Percentiles rank a stretch among this genome's conserved stretches.
phyloP scores from a whole-genome alignment of 2,113 vertebrate species.

The Menidia beryllina region DNA sequence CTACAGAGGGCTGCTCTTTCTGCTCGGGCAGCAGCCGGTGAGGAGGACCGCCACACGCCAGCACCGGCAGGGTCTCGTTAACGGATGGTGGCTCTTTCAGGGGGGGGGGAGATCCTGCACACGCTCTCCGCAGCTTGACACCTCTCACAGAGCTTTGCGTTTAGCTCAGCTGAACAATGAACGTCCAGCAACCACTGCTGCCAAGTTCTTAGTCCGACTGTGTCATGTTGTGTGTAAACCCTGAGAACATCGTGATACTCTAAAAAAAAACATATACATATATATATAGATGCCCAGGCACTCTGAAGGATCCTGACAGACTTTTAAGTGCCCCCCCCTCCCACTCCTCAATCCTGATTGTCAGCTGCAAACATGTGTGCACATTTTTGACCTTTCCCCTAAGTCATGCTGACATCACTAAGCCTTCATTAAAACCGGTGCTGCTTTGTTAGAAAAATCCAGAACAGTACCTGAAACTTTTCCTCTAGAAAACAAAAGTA shows the following conservation, averaged over 20 bases:
- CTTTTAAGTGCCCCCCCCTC: constrained; percentile 9
- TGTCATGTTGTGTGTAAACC: constrained; percentile 69
- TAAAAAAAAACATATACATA: too few relatives aligned
- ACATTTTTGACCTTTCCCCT: constrained; percentile 36
- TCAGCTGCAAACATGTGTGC: constrained; percentile 44
- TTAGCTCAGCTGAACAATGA: constrained; percentile 53
- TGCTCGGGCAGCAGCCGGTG: constrained; percentile 59
- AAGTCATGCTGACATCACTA: constrained; percentile 55
- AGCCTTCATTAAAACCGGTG: constrained; percentile 33
- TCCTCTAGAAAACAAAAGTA: constrained; percentile 60
- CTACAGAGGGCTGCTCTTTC: constrained; percentile 62
- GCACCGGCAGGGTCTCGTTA: constrained; percentile 55
- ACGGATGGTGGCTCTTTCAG: constrained; percentile 52
- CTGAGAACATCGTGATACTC: constrained; percentile 44
- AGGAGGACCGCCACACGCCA: constrained; percentile 65
- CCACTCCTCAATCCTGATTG: constrained; percentile 18
- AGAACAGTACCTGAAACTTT: constrained; percentile 16
- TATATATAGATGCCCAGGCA: constrained; percentile 46
- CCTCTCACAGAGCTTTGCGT: constrained; percentile 16
- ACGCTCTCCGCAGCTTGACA: not conserved
- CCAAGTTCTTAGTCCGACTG: constrained; percentile 54
- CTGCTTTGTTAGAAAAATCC: constrained; percentile 14
- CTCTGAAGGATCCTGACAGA: constrained; percentile 41
- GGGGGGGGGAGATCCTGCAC: constrained; percentile 44
- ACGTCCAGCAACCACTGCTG: constrained; percentile 54